These are phyloP conservation scores for Acropternis orthonyx DNA, from an alignment of 2,797 vertebrate genomes.

Conservation along the genomic window DNA sequence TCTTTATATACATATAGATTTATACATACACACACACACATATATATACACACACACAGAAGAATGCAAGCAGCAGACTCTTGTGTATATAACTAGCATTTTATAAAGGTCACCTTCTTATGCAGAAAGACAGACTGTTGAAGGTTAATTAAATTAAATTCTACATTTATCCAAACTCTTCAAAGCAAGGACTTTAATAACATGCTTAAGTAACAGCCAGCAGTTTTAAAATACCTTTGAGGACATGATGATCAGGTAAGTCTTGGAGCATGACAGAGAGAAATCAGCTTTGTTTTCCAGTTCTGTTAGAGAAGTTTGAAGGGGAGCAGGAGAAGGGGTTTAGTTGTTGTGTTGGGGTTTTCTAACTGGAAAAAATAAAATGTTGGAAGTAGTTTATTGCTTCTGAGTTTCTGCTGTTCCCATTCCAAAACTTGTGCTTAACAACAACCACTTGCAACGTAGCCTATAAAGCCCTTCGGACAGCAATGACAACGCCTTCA, in stretches of 20 bases:
- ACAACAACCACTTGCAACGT: neutral
- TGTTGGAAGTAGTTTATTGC: neutral
- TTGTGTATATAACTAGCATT: slow-evolving; percentile 31
- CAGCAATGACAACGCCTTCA: neutral
- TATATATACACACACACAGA: neutral
- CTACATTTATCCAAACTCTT: slow-evolving; percentile 18
- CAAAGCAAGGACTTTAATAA: slow-evolving; percentile 36
- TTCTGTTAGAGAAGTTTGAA: neutral
- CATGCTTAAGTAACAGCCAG: slow-evolving; percentile 27
- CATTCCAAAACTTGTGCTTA: neutral
- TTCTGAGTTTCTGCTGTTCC: neutral
- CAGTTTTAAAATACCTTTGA: slow-evolving; percentile 24
- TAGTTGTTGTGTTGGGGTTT: neutral
- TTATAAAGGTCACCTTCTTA: slow-evolving; percentile 55
- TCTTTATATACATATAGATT: neutral
- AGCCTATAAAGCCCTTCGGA: neutral
- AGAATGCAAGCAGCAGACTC: slow-evolving; percentile 10
- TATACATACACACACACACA: neutral
- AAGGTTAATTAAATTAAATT: slow-evolving; percentile 63
- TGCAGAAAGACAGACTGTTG: slow-evolving; percentile 13
- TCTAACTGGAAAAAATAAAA: neutral
- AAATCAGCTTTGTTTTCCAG: neutral
- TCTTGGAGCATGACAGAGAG: neutral
- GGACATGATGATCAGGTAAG: neutral
- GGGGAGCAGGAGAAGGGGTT: neutral